Base-by-base conservation (phyloP, 2,888 invertebrate species). In the Tenodera sinensis region DNA sequence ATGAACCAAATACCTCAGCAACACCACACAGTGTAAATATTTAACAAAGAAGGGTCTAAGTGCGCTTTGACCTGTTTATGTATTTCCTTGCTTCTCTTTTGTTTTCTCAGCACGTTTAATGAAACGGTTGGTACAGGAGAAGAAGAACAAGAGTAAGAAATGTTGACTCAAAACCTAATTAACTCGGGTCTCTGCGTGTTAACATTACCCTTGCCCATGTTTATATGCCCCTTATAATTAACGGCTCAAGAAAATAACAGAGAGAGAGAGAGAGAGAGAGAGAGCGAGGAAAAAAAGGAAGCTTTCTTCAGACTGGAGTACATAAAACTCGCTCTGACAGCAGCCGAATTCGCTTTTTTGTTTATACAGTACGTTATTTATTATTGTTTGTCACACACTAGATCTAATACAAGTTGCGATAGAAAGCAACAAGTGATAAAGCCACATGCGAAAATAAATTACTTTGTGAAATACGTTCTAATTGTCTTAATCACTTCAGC, bases 91-190 rank as follows among this genome's bases (percentile, higher is more conserved):
- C 54, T 30, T 71, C 54, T 20, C 81, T 86, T 28, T 28, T 28
- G 81, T 28, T 86, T 86, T 86, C 86, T 30, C 81, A 81, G 71
- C 81, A 71, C 86, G 81, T 81, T 86, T 86, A 86, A 86, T 86
- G 71, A 86, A 86, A 86, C 28, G 86, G 28, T 71, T 86, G 28
- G 20, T 81, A 25, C 15, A 81, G 30, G 6, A 71, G 54, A 71
- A 71, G 54, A 71, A 71, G 54, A 71, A 71, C 54, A 71, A 71
- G 54, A 71, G 54, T 71, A 71, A 71, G 54, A 71, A 71, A 86
- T 86, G 86, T 86, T 81, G 71, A 86, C 71, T 28, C 81, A 86
- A 81, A 86, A 81, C 71, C 20, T 86, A 81, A 81, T 86, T 86
- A 86, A 30, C 81, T 86, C 20, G 25, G 86, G 54, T 54, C 86